These are phyloP conservation scores for Sympetrum striolatum DNA, from an alignment of 2,888 invertebrate species.

Conservation along the genomic window DNA sequence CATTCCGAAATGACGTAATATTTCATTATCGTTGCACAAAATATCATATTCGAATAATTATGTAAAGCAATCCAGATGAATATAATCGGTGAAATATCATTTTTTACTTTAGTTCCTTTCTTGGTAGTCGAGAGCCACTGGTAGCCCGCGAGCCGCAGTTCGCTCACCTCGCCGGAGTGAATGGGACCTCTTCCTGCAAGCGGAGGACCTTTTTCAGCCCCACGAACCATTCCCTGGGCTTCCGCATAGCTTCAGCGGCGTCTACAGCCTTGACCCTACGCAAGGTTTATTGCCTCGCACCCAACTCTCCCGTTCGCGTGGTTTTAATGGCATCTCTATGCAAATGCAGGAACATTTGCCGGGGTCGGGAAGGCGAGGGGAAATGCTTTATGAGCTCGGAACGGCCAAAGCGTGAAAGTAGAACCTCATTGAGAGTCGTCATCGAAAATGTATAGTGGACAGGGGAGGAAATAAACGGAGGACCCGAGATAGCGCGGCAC, in stretches of 20 bases:
- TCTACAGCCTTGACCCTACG: conserved; percentile 40
- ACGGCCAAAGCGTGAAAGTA: conserved; percentile 36
- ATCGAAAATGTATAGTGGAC: conserved; percentile 38
- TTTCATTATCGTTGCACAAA: too few species aligned
- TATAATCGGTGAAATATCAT: too few species aligned
- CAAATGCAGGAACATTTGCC: conserved; percentile 25
- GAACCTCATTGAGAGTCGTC: conserved; percentile 20
- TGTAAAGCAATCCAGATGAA: too few species aligned
- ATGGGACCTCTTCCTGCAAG: neutral
- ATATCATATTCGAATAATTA: too few species aligned
- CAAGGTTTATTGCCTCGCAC: conserved; percentile 41
- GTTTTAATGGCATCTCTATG: conserved; percentile 39
- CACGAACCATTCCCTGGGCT: neutral
- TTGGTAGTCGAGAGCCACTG: too few species aligned
- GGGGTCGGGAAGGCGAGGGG: neutral
- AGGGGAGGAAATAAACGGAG: neutral
- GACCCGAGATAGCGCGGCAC: neutral
- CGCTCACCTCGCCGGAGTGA: neutral
- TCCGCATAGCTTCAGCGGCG: conserved; percentile 25
- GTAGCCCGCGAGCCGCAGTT: neutral
- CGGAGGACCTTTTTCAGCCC: neutral
- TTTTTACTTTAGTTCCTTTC: too few species aligned
- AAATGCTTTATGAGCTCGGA: conserved; percentile 31
- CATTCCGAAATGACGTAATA: too few species aligned
- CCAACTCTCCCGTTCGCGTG: conserved; percentile 2